A percentile compares a stretch with the other conserved stretches of the same genome.
phyloP scores from a whole-genome alignment of 1,140 invertebrate genomes.

The Drosophila pseudoananassae region DNA sequence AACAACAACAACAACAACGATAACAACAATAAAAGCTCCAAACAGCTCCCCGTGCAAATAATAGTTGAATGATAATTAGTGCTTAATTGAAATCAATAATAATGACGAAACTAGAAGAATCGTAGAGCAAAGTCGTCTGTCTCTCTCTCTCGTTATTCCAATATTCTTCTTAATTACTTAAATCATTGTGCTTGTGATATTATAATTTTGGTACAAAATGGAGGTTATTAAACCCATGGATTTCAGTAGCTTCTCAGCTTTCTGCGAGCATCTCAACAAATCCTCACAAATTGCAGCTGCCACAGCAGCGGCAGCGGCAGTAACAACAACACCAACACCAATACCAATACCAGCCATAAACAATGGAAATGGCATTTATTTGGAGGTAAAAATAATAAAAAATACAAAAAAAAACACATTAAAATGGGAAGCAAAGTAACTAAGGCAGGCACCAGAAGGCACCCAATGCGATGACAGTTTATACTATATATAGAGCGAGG shows the following conservation, averaged over 20 bases:
- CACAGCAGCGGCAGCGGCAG: constrained; percentile 31
- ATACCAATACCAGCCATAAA: constrained; percentile 44
- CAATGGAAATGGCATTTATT: constrained; percentile 72
- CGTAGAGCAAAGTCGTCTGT: constrained; percentile 20
- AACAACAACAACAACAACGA: constrained; percentile 46
- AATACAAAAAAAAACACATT: constrained; percentile 23
- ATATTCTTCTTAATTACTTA: constrained; percentile 12
- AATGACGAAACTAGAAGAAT: constrained; percentile 51
- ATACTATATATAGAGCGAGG: constrained; percentile 36
- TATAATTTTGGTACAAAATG: constrained; percentile 51
- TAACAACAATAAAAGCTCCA: too few relatives aligned
- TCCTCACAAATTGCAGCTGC: constrained; percentile 59
- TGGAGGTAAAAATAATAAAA: constrained; percentile 59
- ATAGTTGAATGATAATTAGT: constrained; percentile 78
- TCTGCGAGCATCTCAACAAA: constrained; percentile 83
- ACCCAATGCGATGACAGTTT: constrained; percentile 59
- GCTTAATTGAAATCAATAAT: constrained; percentile 82
- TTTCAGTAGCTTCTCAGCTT: constrained; percentile 82
- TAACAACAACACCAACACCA: constrained; percentile 43
- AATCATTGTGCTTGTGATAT: constrained; percentile 39
- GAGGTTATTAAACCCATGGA: constrained; percentile 84
- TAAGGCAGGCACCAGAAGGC: background rate
- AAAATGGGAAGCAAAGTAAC: constrained; percentile 14
- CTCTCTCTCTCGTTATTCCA: background rate
- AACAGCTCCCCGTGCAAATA: constrained; percentile 40